phyloP scores from a whole-genome alignment of 2,888 invertebrate genomes.

The Drosophila kambysellisi region DNA sequence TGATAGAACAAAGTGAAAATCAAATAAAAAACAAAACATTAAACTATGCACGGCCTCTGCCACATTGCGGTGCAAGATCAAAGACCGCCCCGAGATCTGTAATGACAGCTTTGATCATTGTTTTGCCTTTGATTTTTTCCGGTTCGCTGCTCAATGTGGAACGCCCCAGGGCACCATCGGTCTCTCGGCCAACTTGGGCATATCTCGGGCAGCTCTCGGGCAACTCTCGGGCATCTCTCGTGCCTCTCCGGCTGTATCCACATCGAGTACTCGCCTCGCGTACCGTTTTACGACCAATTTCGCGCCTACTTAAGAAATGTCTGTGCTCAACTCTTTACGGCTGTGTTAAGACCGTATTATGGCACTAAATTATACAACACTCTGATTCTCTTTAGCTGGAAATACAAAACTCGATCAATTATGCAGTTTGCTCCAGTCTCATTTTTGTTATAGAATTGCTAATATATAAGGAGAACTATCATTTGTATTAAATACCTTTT shows the following conservation, averaged over 20 bases:
- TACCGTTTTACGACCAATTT: slow-evolving; percentile 68
- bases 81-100: slow-evolving; percentile 81
- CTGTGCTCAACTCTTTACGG: slow-evolving; percentile 37
- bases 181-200: neutral
- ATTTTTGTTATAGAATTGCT: neutral
- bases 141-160: slow-evolving; percentile 64
- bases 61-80: slow-evolving; percentile 78
- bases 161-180: slow-evolving; percentile 35
- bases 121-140: slow-evolving; percentile 81
- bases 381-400: slow-evolving; percentile 20
- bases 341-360: slow-evolving; percentile 28
- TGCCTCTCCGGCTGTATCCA: slow-evolving; percentile 11
- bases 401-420: neutral
- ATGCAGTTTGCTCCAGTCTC: neutral
- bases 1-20: slow-evolving; percentile 82
- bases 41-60: slow-evolving; percentile 57
- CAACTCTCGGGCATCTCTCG: neutral
- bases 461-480: neutral
- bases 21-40: slow-evolving; percentile 82
- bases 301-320: slow-evolving; percentile 74
- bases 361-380: slow-evolving; percentile 28
- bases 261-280: slow-evolving; percentile 33
- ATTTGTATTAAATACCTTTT: neutral
- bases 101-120: slow-evolving; percentile 81
- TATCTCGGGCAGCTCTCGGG: neutral